Evolutionary conservation across 2,888 invertebrate species (phyloP).

Genomic region (Tetheella fluctuosa): DNA sequence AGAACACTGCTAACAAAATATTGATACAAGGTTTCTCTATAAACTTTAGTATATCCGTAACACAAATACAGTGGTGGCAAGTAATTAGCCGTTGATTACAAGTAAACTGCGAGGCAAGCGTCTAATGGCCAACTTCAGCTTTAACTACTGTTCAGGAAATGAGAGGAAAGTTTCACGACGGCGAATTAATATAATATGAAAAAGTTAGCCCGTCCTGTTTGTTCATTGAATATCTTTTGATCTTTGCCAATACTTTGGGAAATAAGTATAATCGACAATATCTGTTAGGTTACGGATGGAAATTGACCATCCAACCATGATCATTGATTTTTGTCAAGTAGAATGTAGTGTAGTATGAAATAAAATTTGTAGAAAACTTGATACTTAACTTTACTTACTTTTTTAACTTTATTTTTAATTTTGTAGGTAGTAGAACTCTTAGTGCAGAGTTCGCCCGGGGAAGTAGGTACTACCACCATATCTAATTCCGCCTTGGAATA

Average conservation of each 20-base stretch:
- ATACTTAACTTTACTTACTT: too few relatives aligned
- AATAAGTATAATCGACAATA: not conserved
- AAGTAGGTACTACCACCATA: too few relatives aligned
- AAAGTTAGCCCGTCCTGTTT: not conserved
- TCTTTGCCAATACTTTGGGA: not conserved
- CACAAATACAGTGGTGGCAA: not conserved
- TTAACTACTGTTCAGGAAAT: not conserved
- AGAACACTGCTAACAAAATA: not conserved
- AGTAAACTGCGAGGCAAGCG: not conserved
- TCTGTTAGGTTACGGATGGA: not conserved
- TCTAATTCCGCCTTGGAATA: too few relatives aligned
- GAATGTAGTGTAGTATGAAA: too few relatives aligned
- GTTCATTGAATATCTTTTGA: not conserved
- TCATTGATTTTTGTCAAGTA: too few relatives aligned
- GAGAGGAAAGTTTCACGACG: not conserved
- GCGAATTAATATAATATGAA: constrained; percentile 1
- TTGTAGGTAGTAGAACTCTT: too few relatives aligned
- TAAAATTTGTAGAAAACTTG: too few relatives aligned
- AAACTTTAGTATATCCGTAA: not conserved
- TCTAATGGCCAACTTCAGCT: constrained; percentile 1
- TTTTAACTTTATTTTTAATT: too few relatives aligned
- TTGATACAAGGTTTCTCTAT: not conserved
- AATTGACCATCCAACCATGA: not conserved
- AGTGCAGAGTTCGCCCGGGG: too few relatives aligned
- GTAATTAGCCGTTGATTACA: not conserved